These are phyloP conservation scores for Hypsopygia costalis DNA, from an alignment of 2,888 invertebrate species.

Conservation along the genomic window DNA sequence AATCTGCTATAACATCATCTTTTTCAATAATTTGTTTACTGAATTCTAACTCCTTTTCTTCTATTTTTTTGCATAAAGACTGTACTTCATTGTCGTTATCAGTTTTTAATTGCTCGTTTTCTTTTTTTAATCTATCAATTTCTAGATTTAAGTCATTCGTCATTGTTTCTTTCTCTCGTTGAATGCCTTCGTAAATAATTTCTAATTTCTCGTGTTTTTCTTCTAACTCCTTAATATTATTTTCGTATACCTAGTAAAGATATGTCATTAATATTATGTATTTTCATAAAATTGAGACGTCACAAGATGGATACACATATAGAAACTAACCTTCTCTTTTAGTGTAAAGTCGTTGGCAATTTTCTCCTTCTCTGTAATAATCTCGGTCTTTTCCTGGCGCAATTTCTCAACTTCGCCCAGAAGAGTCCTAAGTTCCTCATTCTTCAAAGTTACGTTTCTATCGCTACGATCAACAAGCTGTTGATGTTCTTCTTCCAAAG, in stretches of 20 bases:
- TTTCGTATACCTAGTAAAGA: slow-evolving; percentile 53
- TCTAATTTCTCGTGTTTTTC: slow-evolving; percentile 26
- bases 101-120: slow-evolving; percentile 31
- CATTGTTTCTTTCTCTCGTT: slow-evolving; percentile 33
- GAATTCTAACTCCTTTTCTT: slow-evolving; percentile 28
- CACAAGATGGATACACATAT: slow-evolving; percentile 23
- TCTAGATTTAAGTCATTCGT: slow-evolving; percentile 18
- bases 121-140: slow-evolving; percentile 29
- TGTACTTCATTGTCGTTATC: slow-evolving; percentile 44
- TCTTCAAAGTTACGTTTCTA: slow-evolving; percentile 42
- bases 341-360: slow-evolving; percentile 27
- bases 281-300: slow-evolving; percentile 23
- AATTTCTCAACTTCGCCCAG: slow-evolving; percentile 41
- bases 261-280: slow-evolving; percentile 18
- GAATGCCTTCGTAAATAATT: slow-evolving; percentile 27
- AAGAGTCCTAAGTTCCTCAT: slow-evolving; percentile 47
- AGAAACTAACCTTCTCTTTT: slow-evolving; percentile 59
- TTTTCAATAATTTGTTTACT: slow-evolving; percentile 32
- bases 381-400: slow-evolving; percentile 25
- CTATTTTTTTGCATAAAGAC: slow-evolving; percentile 35
- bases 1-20: slow-evolving; percentile 32
- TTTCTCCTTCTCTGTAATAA: slow-evolving; percentile 35
- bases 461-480: slow-evolving; percentile 38
- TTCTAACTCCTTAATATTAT: slow-evolving; percentile 35
- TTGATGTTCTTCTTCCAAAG: slow-evolving; percentile 51